A percentile compares a stretch with the other conserved stretches of the same genome.
Conservation (phyloP, 2,888 invertebrate species). For the Helleia helle region DNA sequence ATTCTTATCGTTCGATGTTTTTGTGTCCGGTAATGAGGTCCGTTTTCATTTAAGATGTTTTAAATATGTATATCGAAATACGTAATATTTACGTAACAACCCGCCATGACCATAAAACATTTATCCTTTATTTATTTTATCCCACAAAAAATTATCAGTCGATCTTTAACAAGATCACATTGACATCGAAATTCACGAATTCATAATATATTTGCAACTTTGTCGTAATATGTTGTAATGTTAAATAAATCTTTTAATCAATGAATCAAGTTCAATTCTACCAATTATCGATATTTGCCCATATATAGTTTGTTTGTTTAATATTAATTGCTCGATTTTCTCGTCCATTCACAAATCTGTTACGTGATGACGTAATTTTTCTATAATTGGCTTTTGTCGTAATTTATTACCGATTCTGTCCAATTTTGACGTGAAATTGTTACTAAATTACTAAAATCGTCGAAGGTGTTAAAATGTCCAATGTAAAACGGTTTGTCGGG, state of each 20-base stretch:
- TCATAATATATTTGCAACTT: background rate
- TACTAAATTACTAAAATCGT: conserved; percentile 1
- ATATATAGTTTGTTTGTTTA: conserved; percentile 8
- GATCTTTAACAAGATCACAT: conserved; percentile 1
- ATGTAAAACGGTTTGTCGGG: no score
- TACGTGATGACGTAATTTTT: conserved; percentile 34
- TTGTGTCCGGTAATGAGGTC: conserved; percentile 2
- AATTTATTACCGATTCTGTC: conserved; percentile 26
- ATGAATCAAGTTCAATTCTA: conserved; percentile 1
- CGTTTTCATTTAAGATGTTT: conserved; percentile 1
- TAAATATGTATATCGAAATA: background rate
- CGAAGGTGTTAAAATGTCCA: conserved; percentile 1
- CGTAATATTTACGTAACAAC: conserved; percentile 2
- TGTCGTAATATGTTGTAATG: background rate
- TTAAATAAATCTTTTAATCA: conserved; percentile 3
- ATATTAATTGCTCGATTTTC: conserved; percentile 23
- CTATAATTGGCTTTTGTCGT: conserved; percentile 33
- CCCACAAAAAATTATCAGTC: conserved; percentile 2
- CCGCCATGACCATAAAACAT: background rate
- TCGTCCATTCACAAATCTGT: conserved; percentile 20
- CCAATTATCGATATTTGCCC: conserved; percentile 4
- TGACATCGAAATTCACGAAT: background rate
- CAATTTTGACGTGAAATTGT: conserved; percentile 5
- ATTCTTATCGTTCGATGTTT: background rate
- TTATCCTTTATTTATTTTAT: conserved; percentile 3